Evolutionary conservation across 1,140 invertebrate species (phyloP).

Genomic region (Papilio helenus): DNA sequence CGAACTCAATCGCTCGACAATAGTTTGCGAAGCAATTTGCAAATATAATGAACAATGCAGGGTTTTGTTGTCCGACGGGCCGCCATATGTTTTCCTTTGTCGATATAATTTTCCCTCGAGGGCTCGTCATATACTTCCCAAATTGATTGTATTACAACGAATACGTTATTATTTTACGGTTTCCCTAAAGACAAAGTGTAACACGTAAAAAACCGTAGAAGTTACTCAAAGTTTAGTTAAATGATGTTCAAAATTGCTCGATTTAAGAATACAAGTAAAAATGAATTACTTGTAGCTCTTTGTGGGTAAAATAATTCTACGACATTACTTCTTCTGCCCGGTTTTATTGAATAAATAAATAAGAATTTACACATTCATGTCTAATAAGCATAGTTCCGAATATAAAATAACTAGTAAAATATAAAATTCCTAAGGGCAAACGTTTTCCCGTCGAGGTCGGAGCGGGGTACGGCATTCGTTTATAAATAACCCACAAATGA

Average conservation of each 20-base stretch:
- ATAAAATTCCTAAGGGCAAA: conserved; percentile 21
- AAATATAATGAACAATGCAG: conserved; percentile 61
- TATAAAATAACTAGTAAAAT: conserved; percentile 25
- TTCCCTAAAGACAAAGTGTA: neutral
- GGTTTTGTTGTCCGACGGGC: conserved; percentile 53
- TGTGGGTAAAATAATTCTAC: neutral
- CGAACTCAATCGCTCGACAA: conserved; percentile 46
- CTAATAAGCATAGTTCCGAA: neutral
- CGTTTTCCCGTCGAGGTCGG: conserved; percentile 43
- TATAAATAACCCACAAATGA: conserved; percentile 77
- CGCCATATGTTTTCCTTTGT: conserved; percentile 69
- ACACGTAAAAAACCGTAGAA: neutral
- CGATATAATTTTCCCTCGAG: conserved; percentile 56
- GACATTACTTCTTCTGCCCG: neutral
- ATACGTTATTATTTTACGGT: neutral
- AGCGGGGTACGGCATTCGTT: conserved; percentile 63
- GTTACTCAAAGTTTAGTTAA: neutral
- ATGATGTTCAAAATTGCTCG: neutral
- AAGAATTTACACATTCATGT: neutral
- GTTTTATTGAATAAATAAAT: neutral
- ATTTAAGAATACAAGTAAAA: neutral
- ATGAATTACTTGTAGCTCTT: neutral
- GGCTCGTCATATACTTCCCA: conserved; percentile 43
- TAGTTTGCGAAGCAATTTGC: conserved; percentile 62
- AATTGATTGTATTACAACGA: conserved; percentile 44